Evolutionary conservation across 2,113 vertebrate species (phyloP), one percentile per base, ranked within the genome.

Genomic region (Aramus guarauna): DNA sequence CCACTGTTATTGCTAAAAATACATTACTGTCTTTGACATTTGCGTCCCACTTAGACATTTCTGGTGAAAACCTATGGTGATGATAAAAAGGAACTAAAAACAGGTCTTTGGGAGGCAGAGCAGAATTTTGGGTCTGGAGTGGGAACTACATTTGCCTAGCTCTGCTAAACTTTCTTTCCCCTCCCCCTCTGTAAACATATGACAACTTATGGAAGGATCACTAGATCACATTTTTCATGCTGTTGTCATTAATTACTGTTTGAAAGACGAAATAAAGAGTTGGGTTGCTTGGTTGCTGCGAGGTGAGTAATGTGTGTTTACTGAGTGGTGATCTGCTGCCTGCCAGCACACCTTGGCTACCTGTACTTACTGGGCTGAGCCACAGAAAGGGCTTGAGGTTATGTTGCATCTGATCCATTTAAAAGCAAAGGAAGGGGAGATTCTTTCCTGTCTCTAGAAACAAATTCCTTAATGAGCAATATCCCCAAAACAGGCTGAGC

Each of bases 321-420:
- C 52, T 24, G 59, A 62, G 88, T 3, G 26, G 63, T 47, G 83
- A 91, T 81, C 75, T 80, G 69, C 69, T 91, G 50, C 59, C 86
- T 95, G 83, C 92, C 94, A 96, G 83, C 83, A 59, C 18, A 15
- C 29, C 86, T 91, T 84, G 89, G 72, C 76, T 95, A 95, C 94
- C 73, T 82, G 68, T 52, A 12, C 66, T 75, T 68, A 47, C 84
- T 79, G 93, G 58, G 58, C 80, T 53, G 55, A 95, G 88, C 91
- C 93, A 63, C 91, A 91, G 76, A 34, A 92, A 84, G 59, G 79
- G 73, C 84, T 92, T 59, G 72, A 18, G 86, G 95, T 94, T 96
- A 67, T 16, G 41, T 37, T 84, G 47, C 19, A 17, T 45, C 86
- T 62, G 41, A 88, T 37, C 60, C 17, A 16, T 29, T 94, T 52